Evolutionary conservation across 1,140 invertebrate species (phyloP), one percentile per base, ranked within the genome.

Genomic region (Hycleus phaleratus): DNA sequence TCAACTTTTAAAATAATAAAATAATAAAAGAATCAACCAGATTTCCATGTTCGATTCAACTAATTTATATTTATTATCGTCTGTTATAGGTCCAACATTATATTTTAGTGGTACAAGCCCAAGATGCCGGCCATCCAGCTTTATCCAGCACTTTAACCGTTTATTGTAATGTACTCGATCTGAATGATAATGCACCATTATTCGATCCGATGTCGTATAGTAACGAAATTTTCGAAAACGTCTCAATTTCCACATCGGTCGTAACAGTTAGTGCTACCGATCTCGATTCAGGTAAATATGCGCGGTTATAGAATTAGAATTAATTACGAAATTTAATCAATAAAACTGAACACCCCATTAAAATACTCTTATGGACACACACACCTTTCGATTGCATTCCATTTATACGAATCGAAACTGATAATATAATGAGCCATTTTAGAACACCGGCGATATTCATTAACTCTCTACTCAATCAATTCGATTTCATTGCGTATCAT

Each of bases 161-260:
- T 7, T 95, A 94, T 75, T 88, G 96, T 71, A 95, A 96, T 76
- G 91, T 97, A 1, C 76, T 93, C 38, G 95, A 98, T 72, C 78
- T 96, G 24, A 97, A 97, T 73, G 95, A 97, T 77, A 97, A 98
- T 71, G 82, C 90, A 0, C 95, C 95, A 0, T 78, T 92, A 39
- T 97, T 97, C 71, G 88, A 95, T 68, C 85, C 90, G 0, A 91
- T 93, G 77, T 88, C 88, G 49, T 93, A 94, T 74, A 88, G 85
- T 18, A 86, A 88, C 61, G 91, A 94, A 67, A 81, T 97, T 45
- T 82, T 83, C 60, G 95, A 98, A 74, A 93, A 95, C 68, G 83
- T 87, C 6, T 85, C 89, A 1, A 71, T 92, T 12, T 89, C 87
- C 9, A 87, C 85, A 2, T 78, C 83, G 3, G 84, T 97, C 0